Evolutionary conservation across 1,140 invertebrate genomes (phyloP).

Genomic region (Procambarus clarkii): DNA sequence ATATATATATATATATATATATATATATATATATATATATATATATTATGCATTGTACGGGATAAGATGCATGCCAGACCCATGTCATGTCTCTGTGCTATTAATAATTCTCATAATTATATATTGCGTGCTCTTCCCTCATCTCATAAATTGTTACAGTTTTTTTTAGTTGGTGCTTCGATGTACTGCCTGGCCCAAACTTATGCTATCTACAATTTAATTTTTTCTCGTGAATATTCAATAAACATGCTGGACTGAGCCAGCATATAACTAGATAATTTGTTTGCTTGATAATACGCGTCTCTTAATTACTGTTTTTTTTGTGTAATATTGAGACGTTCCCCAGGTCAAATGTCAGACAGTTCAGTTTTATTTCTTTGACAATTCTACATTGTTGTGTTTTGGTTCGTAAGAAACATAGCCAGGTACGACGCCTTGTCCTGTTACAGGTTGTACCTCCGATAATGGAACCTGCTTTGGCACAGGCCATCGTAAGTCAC

Average conservation of each 20-base stretch:
- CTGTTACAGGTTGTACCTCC: no score
- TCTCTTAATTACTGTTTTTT: neutral
- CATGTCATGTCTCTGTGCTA: neutral
- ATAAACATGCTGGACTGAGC: neutral
- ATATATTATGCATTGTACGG: neutral
- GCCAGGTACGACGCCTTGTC: no score
- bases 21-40: neutral
- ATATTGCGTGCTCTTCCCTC: slow-evolving; percentile 19
- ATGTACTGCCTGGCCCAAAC: neutral
- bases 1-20: neutral
- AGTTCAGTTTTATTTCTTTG: no score
- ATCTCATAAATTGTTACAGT: slow-evolving; percentile 12
- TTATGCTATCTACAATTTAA: slow-evolving; percentile 20
- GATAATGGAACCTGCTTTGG: no score
- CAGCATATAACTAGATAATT: neutral
- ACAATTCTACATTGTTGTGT: no score
- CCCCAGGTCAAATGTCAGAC: no score
- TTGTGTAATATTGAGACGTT: neutral
- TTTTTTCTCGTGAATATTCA: neutral
- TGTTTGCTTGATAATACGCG: neutral
- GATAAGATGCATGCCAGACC: neutral
- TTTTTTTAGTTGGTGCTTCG: neutral
- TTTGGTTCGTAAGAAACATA: no score
- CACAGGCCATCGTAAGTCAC: neutral
- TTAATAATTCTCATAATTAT: slow-evolving; percentile 35